A percentile compares a stretch with the other conserved stretches of the same genome.
These are phyloP conservation scores for Gopherus flavomarginatus DNA, from an alignment of 2,113 vertebrate species.

Conservation along the genomic window DNA sequence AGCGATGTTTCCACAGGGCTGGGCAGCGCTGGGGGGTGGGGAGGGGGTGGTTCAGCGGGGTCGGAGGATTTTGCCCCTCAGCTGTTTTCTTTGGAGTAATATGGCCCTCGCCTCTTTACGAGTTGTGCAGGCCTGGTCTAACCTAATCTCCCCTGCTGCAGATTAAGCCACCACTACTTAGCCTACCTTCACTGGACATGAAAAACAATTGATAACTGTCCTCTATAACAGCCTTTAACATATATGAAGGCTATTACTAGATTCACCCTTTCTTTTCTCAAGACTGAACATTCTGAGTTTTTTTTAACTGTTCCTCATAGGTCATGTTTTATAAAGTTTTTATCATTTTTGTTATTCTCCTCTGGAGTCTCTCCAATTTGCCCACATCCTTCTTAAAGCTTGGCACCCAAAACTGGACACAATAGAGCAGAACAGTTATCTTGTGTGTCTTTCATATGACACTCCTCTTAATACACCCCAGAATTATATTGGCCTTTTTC, in stretches of 20 bases:
- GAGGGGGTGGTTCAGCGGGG: too few species aligned
- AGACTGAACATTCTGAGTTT: neutral
- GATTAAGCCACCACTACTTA: neutral
- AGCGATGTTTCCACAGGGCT: too few species aligned
- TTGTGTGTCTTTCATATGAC: neutral
- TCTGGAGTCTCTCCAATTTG: neutral
- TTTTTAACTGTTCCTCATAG: neutral
- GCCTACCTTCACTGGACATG: neutral
- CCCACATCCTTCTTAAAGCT: neutral
- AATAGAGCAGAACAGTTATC: neutral
- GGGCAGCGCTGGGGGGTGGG: too few species aligned
- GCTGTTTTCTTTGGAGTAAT: too few species aligned
- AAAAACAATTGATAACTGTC: neutral
- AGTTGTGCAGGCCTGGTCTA: too few species aligned
- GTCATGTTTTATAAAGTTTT: neutral
- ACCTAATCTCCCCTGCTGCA: neutral
- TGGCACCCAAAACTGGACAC: neutral
- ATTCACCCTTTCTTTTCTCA: neutral
- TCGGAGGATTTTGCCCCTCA: too few species aligned
- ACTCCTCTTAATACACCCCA: neutral
- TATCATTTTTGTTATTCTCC: neutral
- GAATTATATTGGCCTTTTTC: neutral
- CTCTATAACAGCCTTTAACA: neutral
- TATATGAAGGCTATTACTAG: neutral
- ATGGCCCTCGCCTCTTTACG: too few species aligned